Evolutionary conservation across 2,113 vertebrate species (phyloP), one percentile per base, ranked within the genome.

Genomic region (Sinocyclocheilus rhinocerous): DNA sequence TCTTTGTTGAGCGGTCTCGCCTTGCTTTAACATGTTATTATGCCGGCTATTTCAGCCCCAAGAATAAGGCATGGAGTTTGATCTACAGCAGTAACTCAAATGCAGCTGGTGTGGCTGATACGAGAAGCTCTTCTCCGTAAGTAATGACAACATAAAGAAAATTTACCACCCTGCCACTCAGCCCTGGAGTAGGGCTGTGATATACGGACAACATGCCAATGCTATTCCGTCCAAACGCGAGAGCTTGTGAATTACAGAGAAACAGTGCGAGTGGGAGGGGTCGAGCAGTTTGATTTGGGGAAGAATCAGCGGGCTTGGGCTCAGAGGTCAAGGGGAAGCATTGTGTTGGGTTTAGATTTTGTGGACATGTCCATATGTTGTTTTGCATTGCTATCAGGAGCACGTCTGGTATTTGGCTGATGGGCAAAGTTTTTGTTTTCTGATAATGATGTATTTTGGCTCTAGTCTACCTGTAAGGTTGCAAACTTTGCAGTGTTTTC

Each of bases 61-160:
- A 83, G 83, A 81, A 89, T 87, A 86, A 86, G 83, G 83, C 78
- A 70, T 48, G 61, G 57, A 85, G 76, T 89, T 86, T 50, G 87
- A 89, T 91, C 87, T 39, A 76, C 45, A 39, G 84, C 83, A 16
- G 87, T 92, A 93, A 94, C 81, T 94, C 91, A 92, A 20, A 9
- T 59, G 39, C 85, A 82, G 86, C 85, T 88, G 88, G 87, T 84
- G 48, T 76, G 45, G 81, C 78, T 63, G 91, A 81, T 67, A 50
- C 72, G 63, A 84, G 76, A 48, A 82, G 83, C 78, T 18, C 76
- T 69, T 87, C 80, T 67, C 65, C 16, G 84, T 94, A 94, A 94
- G 93, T 94, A 93, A 95, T 94, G 92, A 92, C 91, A 92, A 91
- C 93, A 91, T 94, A 93, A 94, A 94, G 87, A 85, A 91, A 88